Conservation (phyloP, 2,797 vertebrate species). For the Scomberomorus guttatus region DNA sequence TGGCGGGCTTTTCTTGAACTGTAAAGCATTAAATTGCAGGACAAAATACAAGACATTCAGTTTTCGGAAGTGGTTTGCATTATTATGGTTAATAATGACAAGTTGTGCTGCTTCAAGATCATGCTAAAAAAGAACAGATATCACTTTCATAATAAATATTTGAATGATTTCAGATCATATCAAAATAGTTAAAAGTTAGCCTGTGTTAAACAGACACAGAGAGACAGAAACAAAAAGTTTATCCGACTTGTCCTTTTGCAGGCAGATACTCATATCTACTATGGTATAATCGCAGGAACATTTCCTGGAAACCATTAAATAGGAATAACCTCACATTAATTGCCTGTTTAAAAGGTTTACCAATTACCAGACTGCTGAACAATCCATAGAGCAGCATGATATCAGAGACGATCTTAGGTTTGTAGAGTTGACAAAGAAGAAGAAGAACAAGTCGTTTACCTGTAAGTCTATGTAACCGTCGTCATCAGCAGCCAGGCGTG, state of each 20-base stretch:
- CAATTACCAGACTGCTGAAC: constrained; percentile 21
- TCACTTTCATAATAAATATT: background rate
- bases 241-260: constrained; percentile 9
- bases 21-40: constrained; percentile 16
- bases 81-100: background rate
- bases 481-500: constrained; percentile 91
- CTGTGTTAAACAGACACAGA: background rate
- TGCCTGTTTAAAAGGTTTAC: background rate
- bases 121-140: background rate
- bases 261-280: background rate
- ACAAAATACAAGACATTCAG: constrained; percentile 17
- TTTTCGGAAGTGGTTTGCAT: background rate
- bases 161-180: background rate
- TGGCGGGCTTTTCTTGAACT: constrained; percentile 97
- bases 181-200: background rate
- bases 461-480: constrained; percentile 97
- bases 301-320: constrained; percentile 18
- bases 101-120: background rate
- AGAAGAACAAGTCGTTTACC: constrained; percentile 75
- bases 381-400: background rate
- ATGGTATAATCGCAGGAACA: constrained; percentile 6
- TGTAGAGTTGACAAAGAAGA: background rate
- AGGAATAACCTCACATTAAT: constrained; percentile 24
- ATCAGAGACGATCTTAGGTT: background rate
- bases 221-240: background rate